Evolutionary conservation across 2,113 vertebrate species (phyloP).

Genomic region (Brevimyrus niger): DNA sequence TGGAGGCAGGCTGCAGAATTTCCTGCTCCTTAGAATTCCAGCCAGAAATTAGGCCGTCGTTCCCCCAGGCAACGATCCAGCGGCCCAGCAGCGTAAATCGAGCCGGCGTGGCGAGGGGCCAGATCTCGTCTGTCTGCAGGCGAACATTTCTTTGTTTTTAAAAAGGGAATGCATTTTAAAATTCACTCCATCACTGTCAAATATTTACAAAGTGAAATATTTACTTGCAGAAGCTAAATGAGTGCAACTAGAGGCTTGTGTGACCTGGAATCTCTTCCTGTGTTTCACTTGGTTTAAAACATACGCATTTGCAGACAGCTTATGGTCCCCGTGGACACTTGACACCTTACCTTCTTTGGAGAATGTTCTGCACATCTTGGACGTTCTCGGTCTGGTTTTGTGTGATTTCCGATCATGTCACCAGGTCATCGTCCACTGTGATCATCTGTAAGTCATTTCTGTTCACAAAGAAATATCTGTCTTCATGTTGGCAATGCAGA

Average conservation of each 20-base stretch:
- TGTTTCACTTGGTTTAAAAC: neutral
- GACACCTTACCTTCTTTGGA: neutral
- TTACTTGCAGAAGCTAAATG: neutral
- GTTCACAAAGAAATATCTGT: neutral
- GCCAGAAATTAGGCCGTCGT: constrained; percentile 45
- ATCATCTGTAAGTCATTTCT: neutral
- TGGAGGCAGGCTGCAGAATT: constrained; percentile 47
- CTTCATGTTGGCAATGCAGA: neutral
- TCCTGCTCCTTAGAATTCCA: constrained; percentile 46
- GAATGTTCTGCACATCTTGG: neutral
- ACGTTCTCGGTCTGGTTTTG: neutral
- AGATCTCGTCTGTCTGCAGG: neutral
- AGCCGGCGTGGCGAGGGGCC: constrained; percentile 14
- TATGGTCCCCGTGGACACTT: neutral
- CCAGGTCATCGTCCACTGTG: neutral
- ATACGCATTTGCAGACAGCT: neutral
- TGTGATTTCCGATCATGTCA: neutral
- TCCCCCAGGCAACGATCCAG: constrained; percentile 33
- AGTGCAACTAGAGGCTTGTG: neutral
- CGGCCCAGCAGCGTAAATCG: constrained; percentile 17
- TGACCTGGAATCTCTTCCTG: neutral
- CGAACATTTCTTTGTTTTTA: constrained; percentile 2
- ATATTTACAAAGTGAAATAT: constrained; percentile 8
- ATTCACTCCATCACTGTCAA: neutral
- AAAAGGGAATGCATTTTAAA: constrained; percentile 1